Conservation (phyloP, 1,140 invertebrate genomes). For the Hormaphis cornu region DNA sequence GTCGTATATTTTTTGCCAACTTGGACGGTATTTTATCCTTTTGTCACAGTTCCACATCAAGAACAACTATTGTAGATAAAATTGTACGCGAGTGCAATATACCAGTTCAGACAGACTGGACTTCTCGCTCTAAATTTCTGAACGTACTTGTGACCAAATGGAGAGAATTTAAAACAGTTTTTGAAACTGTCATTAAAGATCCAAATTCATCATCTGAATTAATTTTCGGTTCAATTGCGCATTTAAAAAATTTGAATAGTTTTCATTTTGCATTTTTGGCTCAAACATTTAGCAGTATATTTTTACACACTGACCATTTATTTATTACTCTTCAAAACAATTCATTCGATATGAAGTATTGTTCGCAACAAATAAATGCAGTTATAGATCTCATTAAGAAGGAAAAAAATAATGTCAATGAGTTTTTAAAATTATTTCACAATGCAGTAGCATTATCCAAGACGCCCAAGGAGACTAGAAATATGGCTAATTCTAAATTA, state of each 20-base stretch:
- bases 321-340: constrained; percentile 2
- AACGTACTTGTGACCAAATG: neutral
- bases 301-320: neutral
- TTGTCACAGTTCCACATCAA: too few relatives aligned
- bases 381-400: neutral
- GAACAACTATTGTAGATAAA: too few relatives aligned
- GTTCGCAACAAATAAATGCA: neutral
- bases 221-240: neutral
- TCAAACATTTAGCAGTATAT: neutral
- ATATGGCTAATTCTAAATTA: neutral
- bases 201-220: neutral
- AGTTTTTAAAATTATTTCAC: neutral
- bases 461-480: neutral
- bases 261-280: neutral
- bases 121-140: neutral
- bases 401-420: neutral
- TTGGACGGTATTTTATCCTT: too few relatives aligned
- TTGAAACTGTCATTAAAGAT: neutral
- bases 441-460: neutral
- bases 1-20: too few relatives aligned
- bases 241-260: neutral
- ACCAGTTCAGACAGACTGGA: neutral
- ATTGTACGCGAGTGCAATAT: too few relatives aligned
- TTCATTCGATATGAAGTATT: neutral
- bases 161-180: neutral